Base-by-base conservation (phyloP, 2,888 invertebrate species). In the Meta bourneti region DNA sequence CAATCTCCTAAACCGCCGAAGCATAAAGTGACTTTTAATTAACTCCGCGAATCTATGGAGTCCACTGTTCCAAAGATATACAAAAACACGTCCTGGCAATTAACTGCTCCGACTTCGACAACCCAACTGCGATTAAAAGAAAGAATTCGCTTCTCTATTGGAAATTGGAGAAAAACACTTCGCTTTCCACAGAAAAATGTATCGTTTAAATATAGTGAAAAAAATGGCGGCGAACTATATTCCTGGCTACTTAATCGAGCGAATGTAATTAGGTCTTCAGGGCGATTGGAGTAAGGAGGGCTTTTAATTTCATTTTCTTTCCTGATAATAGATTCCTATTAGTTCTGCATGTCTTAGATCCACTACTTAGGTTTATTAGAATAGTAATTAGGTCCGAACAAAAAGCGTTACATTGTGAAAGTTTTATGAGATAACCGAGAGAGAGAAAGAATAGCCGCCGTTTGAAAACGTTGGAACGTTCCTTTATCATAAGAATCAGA, bases 291-390 rank as follows among this genome's bases (percentile, higher is more conserved):
- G 48, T 52, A 52, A 72, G 52, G 20, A 52, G 71, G 13, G 72
- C 71, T 83, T 83, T 83, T 72, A 72, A 72, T 72, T 52, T 72
- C 72, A 20, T 72, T 72, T 82, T 71, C 71, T 52, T 51, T 61
- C 51, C n/a, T 13, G 70, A 72, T 82, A 82, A 82, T 72, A 71
- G 51, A 19, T 49, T 19, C 19, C 70, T 69, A 82, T 82, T 82
- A 82, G 82, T 49, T 51, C 51, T 49, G 16, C 70, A n/a, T 5
- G 11, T 51, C 72, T 72, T 71, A 61, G 16, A 74, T 74, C 20
- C 20, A 20, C 11, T 19, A 20, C 74, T n/a, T 74, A 51, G 71
- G 52, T 82, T 71, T 72, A 82, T 82, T 82, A 82, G 80, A 13
- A 34, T 61, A 16, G 20, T 80, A 80, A 80, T 80, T 80, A 80